A percentile compares a stretch with the other conserved stretches of the same genome.
phyloP scores from a whole-genome alignment of 1,140 invertebrate species.

The Drosophila parvula region DNA sequence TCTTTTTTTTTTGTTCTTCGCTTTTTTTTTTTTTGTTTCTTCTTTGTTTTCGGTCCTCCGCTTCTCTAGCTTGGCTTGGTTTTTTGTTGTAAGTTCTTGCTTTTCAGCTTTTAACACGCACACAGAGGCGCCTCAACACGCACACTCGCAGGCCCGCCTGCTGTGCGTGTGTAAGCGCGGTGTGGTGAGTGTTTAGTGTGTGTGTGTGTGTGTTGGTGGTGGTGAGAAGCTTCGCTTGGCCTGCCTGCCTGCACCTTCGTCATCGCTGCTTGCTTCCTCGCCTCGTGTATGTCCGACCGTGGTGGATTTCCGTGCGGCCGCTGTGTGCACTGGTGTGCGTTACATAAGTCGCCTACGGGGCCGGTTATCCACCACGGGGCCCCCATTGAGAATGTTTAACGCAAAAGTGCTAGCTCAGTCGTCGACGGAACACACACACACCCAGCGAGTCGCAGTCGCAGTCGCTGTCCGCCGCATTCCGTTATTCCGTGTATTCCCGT shows the following conservation, averaged over 20 bases:
- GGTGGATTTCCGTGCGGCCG: conserved; percentile 18
- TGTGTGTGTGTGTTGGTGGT: neutral
- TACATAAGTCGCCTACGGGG: conserved; percentile 68
- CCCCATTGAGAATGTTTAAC: conserved; percentile 46
- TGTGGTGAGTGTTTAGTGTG: conserved; percentile 1
- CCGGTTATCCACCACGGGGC: conserved; percentile 44
- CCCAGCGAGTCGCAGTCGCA: neutral
- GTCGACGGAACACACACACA: conserved; percentile 40
- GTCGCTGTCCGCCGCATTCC: conserved; percentile 11
- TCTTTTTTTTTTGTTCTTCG: neutral
- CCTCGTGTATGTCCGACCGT: conserved; percentile 5
- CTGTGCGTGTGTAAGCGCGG: neutral
- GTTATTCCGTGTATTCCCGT: conserved; percentile 35
- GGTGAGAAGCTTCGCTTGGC: conserved; percentile 45
- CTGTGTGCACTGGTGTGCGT: conserved; percentile 65
- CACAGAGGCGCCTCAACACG: conserved; percentile 58
- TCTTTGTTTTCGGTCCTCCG: conserved; percentile 27
- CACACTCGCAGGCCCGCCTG: conserved; percentile 29
- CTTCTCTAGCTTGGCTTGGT: conserved; percentile 15
- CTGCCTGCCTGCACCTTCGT: conserved; percentile 12
- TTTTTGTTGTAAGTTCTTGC: conserved; percentile 61
- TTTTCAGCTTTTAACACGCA: conserved; percentile 73
- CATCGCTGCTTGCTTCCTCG: neutral
- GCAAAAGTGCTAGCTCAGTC: conserved; percentile 24
- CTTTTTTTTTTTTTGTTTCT: conserved; percentile 6